Conservation (phyloP, 2,888 invertebrate species). For the Drosophila falleni region DNA sequence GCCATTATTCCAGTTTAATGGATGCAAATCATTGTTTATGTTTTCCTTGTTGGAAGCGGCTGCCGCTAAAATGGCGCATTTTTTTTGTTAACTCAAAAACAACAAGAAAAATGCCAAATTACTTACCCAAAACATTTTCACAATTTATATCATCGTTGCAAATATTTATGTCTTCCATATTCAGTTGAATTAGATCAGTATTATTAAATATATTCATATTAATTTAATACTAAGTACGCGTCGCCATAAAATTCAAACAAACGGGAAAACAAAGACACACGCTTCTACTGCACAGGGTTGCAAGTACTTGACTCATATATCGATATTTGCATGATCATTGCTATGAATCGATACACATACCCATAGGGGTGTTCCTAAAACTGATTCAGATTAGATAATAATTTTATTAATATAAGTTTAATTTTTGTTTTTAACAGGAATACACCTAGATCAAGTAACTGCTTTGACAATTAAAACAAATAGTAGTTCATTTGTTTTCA, state of each 20-base stretch:
- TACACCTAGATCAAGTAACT: too few species aligned
- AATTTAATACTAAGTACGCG: constrained; percentile 9
- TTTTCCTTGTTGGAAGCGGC: constrained; percentile 38
- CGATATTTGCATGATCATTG: too few species aligned
- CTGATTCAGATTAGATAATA: too few species aligned
- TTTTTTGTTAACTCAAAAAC: constrained; percentile 33
- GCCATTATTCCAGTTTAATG: constrained; percentile 38
- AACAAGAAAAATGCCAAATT: background rate
- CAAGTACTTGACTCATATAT: background rate
- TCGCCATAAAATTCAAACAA: constrained; percentile 42
- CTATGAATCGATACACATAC: too few species aligned
- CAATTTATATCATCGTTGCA: constrained; percentile 78
- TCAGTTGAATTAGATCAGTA: constrained; percentile 39
- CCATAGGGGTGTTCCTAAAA: too few species aligned
- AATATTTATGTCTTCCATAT: constrained; percentile 83
- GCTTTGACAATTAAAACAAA: too few species aligned
- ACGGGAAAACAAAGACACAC: constrained; percentile 32
- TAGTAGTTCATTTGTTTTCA: too few species aligned
- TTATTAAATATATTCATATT: constrained; percentile 29
- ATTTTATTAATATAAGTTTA: too few species aligned
- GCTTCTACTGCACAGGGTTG: constrained; percentile 4
- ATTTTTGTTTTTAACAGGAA: too few species aligned
- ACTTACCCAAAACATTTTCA: constrained; percentile 80
- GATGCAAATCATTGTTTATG: background rate
- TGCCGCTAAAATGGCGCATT: constrained; percentile 53